Percentiles rank a stretch among this genome's conserved stretches.
Evolutionary conservation across 1,140 invertebrate genomes (phyloP).

Genomic region (Aporrectodea caliginosa): DNA sequence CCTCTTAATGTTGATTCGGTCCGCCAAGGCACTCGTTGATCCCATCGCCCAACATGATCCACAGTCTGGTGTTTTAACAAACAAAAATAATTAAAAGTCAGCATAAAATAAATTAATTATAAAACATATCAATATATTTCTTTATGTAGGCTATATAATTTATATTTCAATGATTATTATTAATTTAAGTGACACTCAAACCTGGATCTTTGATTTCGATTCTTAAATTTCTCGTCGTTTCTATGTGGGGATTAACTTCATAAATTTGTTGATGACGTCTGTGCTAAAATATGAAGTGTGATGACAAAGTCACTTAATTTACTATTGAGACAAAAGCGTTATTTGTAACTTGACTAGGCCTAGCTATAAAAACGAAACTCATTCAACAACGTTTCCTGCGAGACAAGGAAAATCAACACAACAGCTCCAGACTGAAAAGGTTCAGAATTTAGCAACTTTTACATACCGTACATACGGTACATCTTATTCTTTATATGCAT

Average conservation of each 20-base stretch:
- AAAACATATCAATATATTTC: not conserved
- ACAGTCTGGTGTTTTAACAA: constrained; percentile 49
- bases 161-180: not conserved
- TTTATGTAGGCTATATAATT: not conserved
- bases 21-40: constrained; percentile 57
- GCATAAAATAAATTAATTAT: not conserved
- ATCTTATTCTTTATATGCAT: not conserved
- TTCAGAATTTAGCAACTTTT: not conserved
- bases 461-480: no score
- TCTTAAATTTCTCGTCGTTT: not conserved
- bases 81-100: not conserved
- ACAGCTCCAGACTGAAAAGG: not conserved
- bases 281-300: no score
- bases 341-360: no score
- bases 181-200: not conserved
- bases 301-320: no score
- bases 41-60: constrained; percentile 61
- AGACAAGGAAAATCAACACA: not conserved
- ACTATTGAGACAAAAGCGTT: no score
- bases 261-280: no score
- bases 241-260: no score
- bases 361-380: no score
- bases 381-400: no score
- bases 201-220: not conserved
- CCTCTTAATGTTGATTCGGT: constrained; percentile 59